These are phyloP conservation scores for Eurytoma californica DNA, from an alignment of 2,888 invertebrate species.

Conservation along the genomic window DNA sequence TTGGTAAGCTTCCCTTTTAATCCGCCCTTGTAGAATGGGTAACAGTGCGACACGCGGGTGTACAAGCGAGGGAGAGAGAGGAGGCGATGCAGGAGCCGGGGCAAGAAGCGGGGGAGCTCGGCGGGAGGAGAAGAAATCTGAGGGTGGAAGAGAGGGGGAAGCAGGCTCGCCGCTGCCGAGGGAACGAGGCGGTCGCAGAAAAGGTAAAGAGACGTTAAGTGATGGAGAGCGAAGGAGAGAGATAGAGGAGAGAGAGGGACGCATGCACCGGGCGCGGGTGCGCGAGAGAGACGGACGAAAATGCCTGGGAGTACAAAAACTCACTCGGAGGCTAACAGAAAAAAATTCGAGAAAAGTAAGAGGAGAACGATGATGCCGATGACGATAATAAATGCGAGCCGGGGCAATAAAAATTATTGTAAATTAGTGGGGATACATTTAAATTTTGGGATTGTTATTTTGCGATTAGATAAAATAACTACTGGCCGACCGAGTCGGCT, in stretches of 20 bases:
- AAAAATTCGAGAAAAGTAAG: constrained; percentile 36
- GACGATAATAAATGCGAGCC: not conserved
- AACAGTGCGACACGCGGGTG: constrained; percentile 47
- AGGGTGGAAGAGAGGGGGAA: constrained; percentile 3
- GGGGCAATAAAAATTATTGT: not conserved
- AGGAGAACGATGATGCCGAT: constrained; percentile 10
- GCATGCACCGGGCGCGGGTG: not conserved
- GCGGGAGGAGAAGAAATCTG: constrained; percentile 16
- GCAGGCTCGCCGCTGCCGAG: constrained; percentile 10
- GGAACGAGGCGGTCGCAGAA: constrained; percentile 47
- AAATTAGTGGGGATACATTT: not conserved
- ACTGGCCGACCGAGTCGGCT: not conserved
- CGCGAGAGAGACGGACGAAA: constrained; percentile 31
- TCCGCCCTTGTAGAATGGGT: constrained; percentile 44
- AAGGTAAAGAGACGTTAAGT: constrained; percentile 57
- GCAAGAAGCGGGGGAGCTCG: constrained; percentile 33
- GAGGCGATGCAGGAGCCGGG: constrained; percentile 50
- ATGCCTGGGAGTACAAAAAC: constrained; percentile 48
- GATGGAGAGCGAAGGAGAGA: constrained; percentile 49
- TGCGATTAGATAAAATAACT: constrained; percentile 5
- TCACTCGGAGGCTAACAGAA: constrained; percentile 31
- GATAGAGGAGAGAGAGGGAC: constrained; percentile 7
- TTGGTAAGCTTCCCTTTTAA: constrained; percentile 40
- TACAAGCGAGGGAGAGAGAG: constrained; percentile 49
- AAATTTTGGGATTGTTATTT: constrained; percentile 3